phyloP scores from a whole-genome alignment of 1,140 invertebrate species.

The Ceratosolen solmsi region DNA sequence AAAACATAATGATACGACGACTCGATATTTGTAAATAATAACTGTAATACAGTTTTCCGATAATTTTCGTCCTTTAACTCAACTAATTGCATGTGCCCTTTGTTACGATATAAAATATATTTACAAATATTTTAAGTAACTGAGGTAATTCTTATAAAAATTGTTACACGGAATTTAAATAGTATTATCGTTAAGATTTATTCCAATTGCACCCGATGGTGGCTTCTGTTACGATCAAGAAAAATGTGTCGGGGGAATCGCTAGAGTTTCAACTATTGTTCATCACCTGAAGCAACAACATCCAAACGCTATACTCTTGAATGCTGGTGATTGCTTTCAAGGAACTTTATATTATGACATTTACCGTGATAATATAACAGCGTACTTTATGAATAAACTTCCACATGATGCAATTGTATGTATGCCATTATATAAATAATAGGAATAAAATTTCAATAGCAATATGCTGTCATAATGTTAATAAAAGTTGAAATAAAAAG shows the following conservation, averaged over 20 bases:
- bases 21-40: too few species aligned
- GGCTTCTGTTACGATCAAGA: constrained; percentile 75
- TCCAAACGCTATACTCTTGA: constrained; percentile 81
- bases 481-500: too few species aligned
- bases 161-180: too few species aligned
- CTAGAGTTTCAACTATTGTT: constrained; percentile 77
- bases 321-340: constrained; percentile 90
- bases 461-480: too few species aligned
- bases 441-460: too few species aligned
- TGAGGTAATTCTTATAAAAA: too few species aligned
- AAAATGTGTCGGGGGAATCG: constrained; percentile 82
- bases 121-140: too few species aligned
- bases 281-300: constrained; percentile 69
- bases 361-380: constrained; percentile 82
- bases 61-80: too few species aligned
- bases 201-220: constrained; percentile 78
- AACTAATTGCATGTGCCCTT: too few species aligned
- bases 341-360: constrained; percentile 90
- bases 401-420: constrained; percentile 85
- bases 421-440: background rate
- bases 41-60: too few species aligned
- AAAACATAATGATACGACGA: too few species aligned
- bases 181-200: constrained; percentile 77
- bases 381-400: constrained; percentile 85
- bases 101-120: too few species aligned